Base-by-base conservation (phyloP, 2,797 vertebrate genomes). In the Sternotherus odoratus region DNA sequence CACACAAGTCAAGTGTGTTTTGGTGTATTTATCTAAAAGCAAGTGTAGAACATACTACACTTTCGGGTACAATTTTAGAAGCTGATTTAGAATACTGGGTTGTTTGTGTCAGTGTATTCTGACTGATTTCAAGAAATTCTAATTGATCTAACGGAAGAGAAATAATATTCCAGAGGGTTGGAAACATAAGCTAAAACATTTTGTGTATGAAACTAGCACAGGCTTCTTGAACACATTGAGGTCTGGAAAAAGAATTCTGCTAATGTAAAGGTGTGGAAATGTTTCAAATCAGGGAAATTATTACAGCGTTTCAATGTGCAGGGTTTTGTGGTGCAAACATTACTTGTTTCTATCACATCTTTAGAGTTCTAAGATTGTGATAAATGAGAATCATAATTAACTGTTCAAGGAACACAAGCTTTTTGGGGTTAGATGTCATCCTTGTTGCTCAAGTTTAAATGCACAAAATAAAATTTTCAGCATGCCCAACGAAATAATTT, bases 401-500 rank as follows among this genome's bases (percentile, higher is more conserved):
- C 39, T 91, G 2, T 33, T 85, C 46, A 79, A 86, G 48, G 80
- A 94, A 48, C 75, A 49, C 75, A 60, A 88, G 39, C 50, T 82
- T 94, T 85, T 28, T 89, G 87, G 54, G 8, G 33, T 91, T 96
- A 92, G 74, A 69, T 92, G 83, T 94, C 94, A 91, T 74, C 57
- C 30, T 1, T 11, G 85, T 87, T 95, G 88, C 66, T 79, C 93
- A 69, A 88, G 91, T 82, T 91, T 94, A 93, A 92, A 91, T 95
- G 81, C 85, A 93, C 95, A 91, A 95, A 96, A 82, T 83, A 53
- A 30, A 92, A 94, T 24, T 94, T 79, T 95, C 92, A 39, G 33
- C 39, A 79, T 92, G 95, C 91, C 88, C 75, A 95, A 60, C 93
- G 80, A 93, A 94, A 93, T 93, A 90, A 95, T 97, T 95, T 94